Percentiles rank a stretch among this genome's conserved stretches.
Evolutionary conservation across 1,140 invertebrate genomes (phyloP).

Genomic region (Paraescarpia echinospica): DNA sequence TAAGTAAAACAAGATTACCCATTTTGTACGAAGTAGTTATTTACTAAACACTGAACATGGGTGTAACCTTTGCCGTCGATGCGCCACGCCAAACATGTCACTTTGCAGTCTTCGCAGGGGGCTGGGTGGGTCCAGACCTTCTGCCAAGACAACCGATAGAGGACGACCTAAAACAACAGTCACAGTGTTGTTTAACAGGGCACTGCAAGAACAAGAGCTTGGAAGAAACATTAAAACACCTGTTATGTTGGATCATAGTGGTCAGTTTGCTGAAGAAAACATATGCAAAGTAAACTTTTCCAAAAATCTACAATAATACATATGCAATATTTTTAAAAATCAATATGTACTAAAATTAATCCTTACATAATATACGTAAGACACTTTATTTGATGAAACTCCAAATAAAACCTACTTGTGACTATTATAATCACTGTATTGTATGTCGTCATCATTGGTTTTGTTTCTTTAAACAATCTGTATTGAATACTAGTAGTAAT

Average conservation of each 20-base stretch:
- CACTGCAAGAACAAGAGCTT: too few relatives aligned
- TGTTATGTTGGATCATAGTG: too few relatives aligned
- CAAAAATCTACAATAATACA: too few relatives aligned
- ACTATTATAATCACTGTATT: neutral
- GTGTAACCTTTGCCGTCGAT: slow-evolving; percentile 80
- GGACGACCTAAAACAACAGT: slow-evolving; percentile 69
- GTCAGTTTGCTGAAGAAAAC: too few relatives aligned
- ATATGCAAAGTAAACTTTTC: too few relatives aligned
- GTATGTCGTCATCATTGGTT: neutral
- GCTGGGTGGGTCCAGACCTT: slow-evolving; percentile 83
- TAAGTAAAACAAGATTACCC: neutral
- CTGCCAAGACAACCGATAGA: slow-evolving; percentile 90
- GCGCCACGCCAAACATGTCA: slow-evolving; percentile 77
- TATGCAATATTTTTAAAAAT: too few relatives aligned
- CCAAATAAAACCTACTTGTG: neutral
- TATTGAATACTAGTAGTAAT: neutral
- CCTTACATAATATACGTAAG: too few relatives aligned
- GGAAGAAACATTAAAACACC: too few relatives aligned
- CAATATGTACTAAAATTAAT: too few relatives aligned
- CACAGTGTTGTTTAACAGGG: neutral
- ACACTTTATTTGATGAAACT: too few relatives aligned
- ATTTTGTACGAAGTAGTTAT: neutral
- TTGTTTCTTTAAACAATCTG: neutral
- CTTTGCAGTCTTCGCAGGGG: slow-evolving; percentile 66
- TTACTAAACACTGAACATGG: neutral